A percentile compares a stretch with the other conserved stretches of the same genome.
Conservation (phyloP, 2,888 invertebrate species). For the Synanthedon myopaeformis region DNA sequence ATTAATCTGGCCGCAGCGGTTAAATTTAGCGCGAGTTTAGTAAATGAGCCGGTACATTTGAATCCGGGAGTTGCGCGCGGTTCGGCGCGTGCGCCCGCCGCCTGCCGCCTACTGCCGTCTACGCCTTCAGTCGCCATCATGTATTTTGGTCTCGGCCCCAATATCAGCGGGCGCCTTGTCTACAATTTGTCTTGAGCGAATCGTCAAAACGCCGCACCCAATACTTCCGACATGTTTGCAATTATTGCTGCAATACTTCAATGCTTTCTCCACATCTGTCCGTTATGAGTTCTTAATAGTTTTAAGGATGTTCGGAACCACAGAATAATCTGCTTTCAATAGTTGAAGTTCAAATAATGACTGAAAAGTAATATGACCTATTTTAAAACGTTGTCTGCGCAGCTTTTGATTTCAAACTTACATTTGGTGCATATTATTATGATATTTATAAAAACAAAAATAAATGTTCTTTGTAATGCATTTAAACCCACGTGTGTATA, state of each 20-base stretch:
- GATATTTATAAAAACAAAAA: too few species aligned
- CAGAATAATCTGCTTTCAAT: too few species aligned
- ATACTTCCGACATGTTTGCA: constrained; percentile 47
- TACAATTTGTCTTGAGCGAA: constrained; percentile 62
- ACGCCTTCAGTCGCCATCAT: constrained; percentile 39
- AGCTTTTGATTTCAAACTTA: too few species aligned
- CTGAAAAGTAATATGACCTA: too few species aligned
- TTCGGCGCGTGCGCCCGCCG: constrained; percentile 62
- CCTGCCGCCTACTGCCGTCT: constrained; percentile 62
- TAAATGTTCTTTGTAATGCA: too few species aligned
- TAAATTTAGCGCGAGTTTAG: constrained; percentile 57
- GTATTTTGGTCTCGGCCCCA: constrained; percentile 69
- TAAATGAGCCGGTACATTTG: constrained; percentile 54
- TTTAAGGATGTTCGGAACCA: too few species aligned
- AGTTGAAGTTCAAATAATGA: too few species aligned
- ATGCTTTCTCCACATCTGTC: background rate
- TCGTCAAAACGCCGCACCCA: constrained; percentile 53
- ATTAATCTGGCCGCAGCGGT: constrained; percentile 60
- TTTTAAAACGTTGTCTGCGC: too few species aligned
- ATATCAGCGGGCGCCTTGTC: constrained; percentile 57
- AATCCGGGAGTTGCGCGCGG: constrained; percentile 49
- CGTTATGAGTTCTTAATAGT: too few species aligned
- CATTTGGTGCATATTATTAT: too few species aligned
- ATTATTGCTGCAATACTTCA: constrained; percentile 14
- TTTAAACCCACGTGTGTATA: too few species aligned